phyloP scores from a whole-genome alignment of 2,888 invertebrate genomes.

The Acronicta alni region DNA sequence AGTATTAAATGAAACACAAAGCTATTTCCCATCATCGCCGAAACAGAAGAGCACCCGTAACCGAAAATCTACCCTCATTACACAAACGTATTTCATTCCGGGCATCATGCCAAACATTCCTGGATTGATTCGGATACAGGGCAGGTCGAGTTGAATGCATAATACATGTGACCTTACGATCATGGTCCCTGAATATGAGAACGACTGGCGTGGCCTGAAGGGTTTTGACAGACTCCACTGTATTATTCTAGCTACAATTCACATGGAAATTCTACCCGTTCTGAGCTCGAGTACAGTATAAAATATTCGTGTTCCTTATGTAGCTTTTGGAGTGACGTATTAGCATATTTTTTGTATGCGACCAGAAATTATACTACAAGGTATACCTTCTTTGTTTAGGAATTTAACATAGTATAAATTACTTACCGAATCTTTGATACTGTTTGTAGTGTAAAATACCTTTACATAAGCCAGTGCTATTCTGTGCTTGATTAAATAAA shows the following conservation, averaged over 20 bases:
- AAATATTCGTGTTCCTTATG: slow-evolving; percentile 54
- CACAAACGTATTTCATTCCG: slow-evolving; percentile 71
- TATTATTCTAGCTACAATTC: slow-evolving; percentile 70
- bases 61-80: slow-evolving; percentile 65
- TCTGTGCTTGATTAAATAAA: too few relatives aligned
- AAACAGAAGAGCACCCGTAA: slow-evolving; percentile 47
- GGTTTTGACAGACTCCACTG: slow-evolving; percentile 67
- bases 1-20: slow-evolving; percentile 29
- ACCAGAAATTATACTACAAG: slow-evolving; percentile 46
- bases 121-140: slow-evolving; percentile 78
- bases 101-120: slow-evolving; percentile 72
- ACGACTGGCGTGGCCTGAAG: slow-evolving; percentile 59
- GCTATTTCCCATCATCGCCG: slow-evolving; percentile 51
- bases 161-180: slow-evolving; percentile 79
- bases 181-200: slow-evolving; percentile 68
- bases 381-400: slow-evolving; percentile 4
- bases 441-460: too few relatives aligned
- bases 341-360: slow-evolving; percentile 58
- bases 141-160: slow-evolving; percentile 76
- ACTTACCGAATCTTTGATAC: too few relatives aligned
- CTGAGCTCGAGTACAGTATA: slow-evolving; percentile 48
- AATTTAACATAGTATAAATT: neutral
- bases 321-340: slow-evolving; percentile 50
- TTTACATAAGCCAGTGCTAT: too few relatives aligned
- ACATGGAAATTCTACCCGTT: slow-evolving; percentile 67